Evolutionary conservation across 1,140 invertebrate genomes (phyloP).

Genomic region (Cephus cinctus): DNA sequence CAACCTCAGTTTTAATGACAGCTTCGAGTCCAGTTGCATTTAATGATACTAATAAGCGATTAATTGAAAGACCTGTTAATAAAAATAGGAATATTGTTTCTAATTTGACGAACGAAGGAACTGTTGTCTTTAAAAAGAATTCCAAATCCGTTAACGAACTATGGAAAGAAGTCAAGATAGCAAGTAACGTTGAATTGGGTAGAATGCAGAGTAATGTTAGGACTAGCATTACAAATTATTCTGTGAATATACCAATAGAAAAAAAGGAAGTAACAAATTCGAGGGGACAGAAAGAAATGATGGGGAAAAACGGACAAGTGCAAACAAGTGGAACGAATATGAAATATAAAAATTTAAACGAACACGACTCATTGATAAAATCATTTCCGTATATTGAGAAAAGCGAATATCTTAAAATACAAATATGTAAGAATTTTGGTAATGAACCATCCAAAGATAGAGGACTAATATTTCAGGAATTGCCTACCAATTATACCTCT

Average conservation of each 20-base stretch:
- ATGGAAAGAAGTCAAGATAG: background rate
- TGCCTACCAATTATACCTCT: too few species aligned
- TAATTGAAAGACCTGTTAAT: background rate
- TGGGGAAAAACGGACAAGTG: background rate
- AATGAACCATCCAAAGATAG: background rate
- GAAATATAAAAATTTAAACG: background rate
- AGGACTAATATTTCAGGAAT: background rate
- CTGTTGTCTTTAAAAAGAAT: conserved; percentile 4
- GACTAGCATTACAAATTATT: background rate
- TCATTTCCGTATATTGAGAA: conserved; percentile 8
- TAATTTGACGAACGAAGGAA: background rate
- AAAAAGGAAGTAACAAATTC: background rate
- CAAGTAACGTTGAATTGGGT: background rate
- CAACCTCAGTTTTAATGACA: background rate
- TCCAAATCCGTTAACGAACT: background rate
- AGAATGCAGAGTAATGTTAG: background rate
- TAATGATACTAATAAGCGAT: background rate
- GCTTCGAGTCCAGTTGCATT: background rate
- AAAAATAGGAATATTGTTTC: background rate
- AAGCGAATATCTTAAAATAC: conserved; percentile 11
- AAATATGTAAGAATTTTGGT: conserved; percentile 2
- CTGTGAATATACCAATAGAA: background rate
- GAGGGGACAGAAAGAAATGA: background rate
- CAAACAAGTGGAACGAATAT: background rate
- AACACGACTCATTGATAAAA: background rate